Conservation (phyloP, 2,113 vertebrate genomes). For the Dromas ardeola region DNA sequence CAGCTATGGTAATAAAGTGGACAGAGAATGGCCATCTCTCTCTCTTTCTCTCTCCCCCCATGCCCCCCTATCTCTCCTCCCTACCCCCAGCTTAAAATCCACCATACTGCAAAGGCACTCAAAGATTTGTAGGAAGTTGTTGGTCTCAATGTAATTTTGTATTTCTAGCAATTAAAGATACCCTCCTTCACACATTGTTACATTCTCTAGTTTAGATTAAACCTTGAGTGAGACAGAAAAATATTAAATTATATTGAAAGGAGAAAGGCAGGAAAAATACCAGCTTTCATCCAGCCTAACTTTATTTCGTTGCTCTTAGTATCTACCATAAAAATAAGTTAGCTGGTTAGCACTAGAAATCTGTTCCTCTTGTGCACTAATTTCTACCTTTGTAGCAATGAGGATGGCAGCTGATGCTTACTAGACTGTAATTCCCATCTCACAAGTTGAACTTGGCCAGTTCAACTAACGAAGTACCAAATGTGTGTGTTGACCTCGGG, state of each 20-base stretch:
- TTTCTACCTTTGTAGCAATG: background rate
- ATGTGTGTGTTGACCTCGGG: background rate
- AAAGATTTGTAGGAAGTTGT: background rate
- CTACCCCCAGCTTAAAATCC: background rate
- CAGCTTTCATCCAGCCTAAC: background rate
- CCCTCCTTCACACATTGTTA: background rate
- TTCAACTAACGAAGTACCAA: background rate
- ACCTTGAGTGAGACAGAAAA: background rate
- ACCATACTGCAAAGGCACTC: background rate
- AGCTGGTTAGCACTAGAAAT: background rate
- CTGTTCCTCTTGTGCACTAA: background rate
- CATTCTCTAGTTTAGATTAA: background rate
- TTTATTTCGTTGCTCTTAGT: background rate
- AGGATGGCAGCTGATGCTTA: background rate
- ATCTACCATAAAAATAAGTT: background rate
- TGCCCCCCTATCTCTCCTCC: accelerated
- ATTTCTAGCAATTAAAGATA: background rate
- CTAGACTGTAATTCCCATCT: background rate
- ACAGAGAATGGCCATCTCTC: background rate
- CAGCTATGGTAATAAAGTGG: background rate
- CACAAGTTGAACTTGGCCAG: background rate
- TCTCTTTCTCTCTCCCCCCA: background rate
- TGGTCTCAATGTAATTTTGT: background rate
- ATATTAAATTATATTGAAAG: background rate
- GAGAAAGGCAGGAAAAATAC: background rate